Evolutionary conservation across 2,797 vertebrate species (phyloP), one percentile per base, ranked within the genome.

Genomic region (Sebastes jordani): DNA sequence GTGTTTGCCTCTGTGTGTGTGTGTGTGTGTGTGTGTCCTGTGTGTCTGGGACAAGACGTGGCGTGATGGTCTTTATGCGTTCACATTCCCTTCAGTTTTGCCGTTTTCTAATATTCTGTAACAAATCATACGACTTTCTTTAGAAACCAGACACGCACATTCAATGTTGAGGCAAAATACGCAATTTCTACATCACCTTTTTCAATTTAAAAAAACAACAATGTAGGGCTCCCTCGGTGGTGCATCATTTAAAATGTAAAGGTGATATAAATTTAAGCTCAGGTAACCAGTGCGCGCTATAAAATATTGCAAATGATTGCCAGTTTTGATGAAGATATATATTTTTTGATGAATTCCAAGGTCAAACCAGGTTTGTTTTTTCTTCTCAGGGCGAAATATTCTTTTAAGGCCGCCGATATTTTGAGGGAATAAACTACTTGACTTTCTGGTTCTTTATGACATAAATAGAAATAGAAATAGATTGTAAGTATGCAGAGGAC

Each of bases 1-100:
- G 85, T 91, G 88, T 92, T 75, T 87, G 90, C 38, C 20, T 90
- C 32, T 29, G 74, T 83, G 76, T 78, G 74, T 52, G 76, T 42
- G 74, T 72, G 67, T 75, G 69, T 30, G 25, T 71, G 25, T 55
- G 23, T 18, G 30, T 55, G 49, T 63, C 61, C 54, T 72, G 30
- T 64, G 49, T 62, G 80, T 71, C 42, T 79, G 66, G 27, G 36
- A 61, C 30, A 49, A 68, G 22, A 72, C 25, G 76, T 77, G 29
- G 52, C 77, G 74, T 78, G 64, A 66, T 79, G 61, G 29, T 78
- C 42, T 85, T 84, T 76, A 62, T 62, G 25, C 20, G 25, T 68
- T 52, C 14, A 65, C 30, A 63, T 64, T 59, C 64, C 62, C 54
- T n/a, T 75, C 7, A 22, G 20, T 63, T 66, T 68, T 71, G 8